phyloP scores from a whole-genome alignment of 2,797 vertebrate species.

The Pseudochirops cupreus region DNA sequence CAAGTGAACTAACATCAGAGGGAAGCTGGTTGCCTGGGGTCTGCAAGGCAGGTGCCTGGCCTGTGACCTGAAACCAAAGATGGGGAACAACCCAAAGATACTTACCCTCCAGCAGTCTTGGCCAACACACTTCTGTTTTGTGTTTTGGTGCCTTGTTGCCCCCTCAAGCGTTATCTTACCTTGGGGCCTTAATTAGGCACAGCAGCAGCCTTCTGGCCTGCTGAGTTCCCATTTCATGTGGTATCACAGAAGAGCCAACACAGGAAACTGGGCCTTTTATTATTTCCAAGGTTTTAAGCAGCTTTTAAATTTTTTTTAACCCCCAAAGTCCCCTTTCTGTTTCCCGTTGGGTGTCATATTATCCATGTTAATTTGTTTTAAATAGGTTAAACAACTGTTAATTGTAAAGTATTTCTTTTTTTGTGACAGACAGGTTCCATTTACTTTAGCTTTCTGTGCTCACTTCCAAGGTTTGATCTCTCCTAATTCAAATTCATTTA shows the following conservation, averaged over 20 bases:
- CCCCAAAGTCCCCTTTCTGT: conserved; percentile 1
- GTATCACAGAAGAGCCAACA: conserved; percentile 54
- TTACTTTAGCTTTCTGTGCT: background rate
- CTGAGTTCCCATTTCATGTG: conserved; percentile 74
- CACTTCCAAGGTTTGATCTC: background rate
- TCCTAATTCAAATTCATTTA: background rate
- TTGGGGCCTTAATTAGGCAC: conserved; percentile 78
- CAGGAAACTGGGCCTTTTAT: conserved; percentile 68
- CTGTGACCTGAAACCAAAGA: conserved; percentile 60
- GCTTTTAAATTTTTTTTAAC: conserved; percentile 24
- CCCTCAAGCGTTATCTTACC: conserved; percentile 57
- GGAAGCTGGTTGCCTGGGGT: conserved; percentile 42
- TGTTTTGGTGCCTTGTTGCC: conserved; percentile 54
- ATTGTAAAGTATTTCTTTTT: background rate
- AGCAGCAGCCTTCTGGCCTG: conserved; percentile 58
- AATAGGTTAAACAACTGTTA: background rate
- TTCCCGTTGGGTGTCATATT: conserved; percentile 5
- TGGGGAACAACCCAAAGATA: conserved; percentile 67
- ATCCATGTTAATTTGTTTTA: conserved; percentile 5
- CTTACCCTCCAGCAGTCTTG: conserved; percentile 39
- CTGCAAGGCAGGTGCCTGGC: conserved; percentile 67
- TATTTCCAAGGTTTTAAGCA: conserved; percentile 61
- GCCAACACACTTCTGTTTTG: conserved; percentile 51
- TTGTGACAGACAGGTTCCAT: background rate
- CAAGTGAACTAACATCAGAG: conserved; percentile 49